Conservation (phyloP, 1,140 invertebrate species). For the Tetraneura akinire region DNA sequence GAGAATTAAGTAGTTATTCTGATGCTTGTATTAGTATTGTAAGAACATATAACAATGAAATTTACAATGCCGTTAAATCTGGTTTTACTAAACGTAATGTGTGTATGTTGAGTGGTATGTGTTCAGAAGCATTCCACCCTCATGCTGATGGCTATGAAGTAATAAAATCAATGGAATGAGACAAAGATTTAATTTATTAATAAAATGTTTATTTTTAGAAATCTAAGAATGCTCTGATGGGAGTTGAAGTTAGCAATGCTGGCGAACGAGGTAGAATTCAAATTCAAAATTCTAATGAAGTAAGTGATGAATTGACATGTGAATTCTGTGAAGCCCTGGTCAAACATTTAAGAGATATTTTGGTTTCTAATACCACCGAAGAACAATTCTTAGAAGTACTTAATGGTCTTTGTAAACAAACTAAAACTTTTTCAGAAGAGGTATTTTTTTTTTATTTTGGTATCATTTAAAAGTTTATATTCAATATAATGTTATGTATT, state of each 20-base stretch:
- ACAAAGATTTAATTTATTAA: constrained; percentile 12
- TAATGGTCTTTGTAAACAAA: constrained; percentile 78
- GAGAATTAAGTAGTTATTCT: constrained; percentile 69
- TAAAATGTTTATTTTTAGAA: neutral
- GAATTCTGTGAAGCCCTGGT: constrained; percentile 82
- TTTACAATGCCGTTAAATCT: constrained; percentile 66
- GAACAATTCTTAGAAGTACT: constrained; percentile 77
- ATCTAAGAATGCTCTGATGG: constrained; percentile 16
- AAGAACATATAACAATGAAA: constrained; percentile 68
- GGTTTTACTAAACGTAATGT: constrained; percentile 68
- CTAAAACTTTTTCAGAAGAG: constrained; percentile 63
- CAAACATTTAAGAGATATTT: constrained; percentile 73
- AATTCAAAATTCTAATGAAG: neutral
- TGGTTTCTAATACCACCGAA: constrained; percentile 84
- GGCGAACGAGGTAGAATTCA: constrained; percentile 29
- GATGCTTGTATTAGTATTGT: constrained; percentile 76
- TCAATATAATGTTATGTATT: neutral
- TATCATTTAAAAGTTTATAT: neutral
- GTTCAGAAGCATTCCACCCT: constrained; percentile 57
- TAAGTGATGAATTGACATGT: constrained; percentile 74
- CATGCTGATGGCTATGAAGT: constrained; percentile 45
- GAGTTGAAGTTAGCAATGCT: constrained; percentile 41
- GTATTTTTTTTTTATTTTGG: constrained; percentile 3
- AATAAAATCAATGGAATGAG: neutral
- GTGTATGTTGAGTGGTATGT: constrained; percentile 76